Base-by-base conservation (phyloP, 1,140 invertebrate genomes). In the Sesamia nonagrioides region DNA sequence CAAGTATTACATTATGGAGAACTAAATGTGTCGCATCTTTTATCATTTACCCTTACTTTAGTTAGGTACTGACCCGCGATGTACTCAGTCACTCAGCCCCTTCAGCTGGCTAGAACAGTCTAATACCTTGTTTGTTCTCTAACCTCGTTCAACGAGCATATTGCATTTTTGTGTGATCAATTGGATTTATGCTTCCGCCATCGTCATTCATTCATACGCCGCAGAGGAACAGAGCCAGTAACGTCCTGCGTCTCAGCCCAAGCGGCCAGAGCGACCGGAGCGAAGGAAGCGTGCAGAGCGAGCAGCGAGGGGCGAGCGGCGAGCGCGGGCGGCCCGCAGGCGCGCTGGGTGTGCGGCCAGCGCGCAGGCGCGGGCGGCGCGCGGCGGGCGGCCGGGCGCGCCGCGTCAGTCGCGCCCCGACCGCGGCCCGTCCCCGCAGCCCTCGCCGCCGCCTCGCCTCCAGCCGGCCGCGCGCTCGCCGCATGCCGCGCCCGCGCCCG, bases 401-500 rank as follows among this genome's bases (percentile, higher is more conserved):
- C 82, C 80, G 75, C 72, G 75, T 85, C 87, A 88, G 87, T 90
- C 88, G 88, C 87, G 86, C 85, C 84, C 82, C 80, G 84, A 79
- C 82, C 87, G 85, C 88, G 87, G 84, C 84, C 82, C 74, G 80
- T 79, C 77, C 81, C 79, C 81, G 77, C 84, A 58, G 83, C 79
- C 82, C 77, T 80, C 81, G 81, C 82, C 77, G 48, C 72, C 81
- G 81, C 82, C 77, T 50, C 72, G 73, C 74, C 77, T 72, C 69
- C 68, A 79, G 80, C 61, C 83, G 79, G 79, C 82, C 83, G 81
- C 82, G 81, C 84, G 81, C 83, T 69, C 82, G 81, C 81, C 84
- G 83, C 86, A 85, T 86, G 88, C 86, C 89, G 88, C 86, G 89
- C 89, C 89, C 87, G 88, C 89, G 86, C 86, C 88, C 80, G 80